Evolutionary conservation across 53 echinoderm and acorn worm genomes (phyloP), one percentile per base, ranked within the genome.

Genomic region (Patiria pectinifera): DNA sequence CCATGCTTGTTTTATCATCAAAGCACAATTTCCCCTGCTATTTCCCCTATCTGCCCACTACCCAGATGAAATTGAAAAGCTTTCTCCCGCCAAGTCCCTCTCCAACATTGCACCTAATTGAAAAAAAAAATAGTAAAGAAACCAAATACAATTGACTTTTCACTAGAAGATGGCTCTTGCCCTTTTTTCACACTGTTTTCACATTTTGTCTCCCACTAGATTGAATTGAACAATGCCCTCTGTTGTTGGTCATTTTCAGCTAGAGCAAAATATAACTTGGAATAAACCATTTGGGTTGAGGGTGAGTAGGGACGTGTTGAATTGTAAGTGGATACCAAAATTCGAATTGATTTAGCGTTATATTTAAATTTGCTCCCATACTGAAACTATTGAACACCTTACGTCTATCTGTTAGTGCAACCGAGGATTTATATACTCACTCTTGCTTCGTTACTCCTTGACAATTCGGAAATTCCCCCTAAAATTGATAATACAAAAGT

Each of bases 191-290:
- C 66, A 66, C 15, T 10, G 13, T 13, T 49, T 49, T 49, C 6
- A 49, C 49, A 49, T 4, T 49, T 3, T 49, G 3, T 49, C 49
- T 6, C 49, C 3, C 49, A 49, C 49, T 6, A 53, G 53, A 6
- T 8, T 53, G 76, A 24, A 74, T 24, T 69, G 86, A 86, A 86
- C 86, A 86, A 86, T 86, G 86, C 86, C 86, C 86, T 86, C 86
- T 86, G 74, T 86, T 86, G 86, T 86, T 86, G 48, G 46, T 85
- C 22, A 74, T 62, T 48, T 86, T 47, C 71, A 86, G 21, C 48
- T 45, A 66, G 35, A 63, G 35, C 14, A 14, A 43, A 70, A 45
- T 45, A 47, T 4, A 53, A 53, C 6, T 19, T 72, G 76, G 75
- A 70, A 4, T 4, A 15, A 72, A 72, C 86, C 86, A 86, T 86